These are phyloP conservation scores for Seison nebaliae DNA, from an alignment of 1,140 invertebrate genomes.

Conservation along the genomic window DNA sequence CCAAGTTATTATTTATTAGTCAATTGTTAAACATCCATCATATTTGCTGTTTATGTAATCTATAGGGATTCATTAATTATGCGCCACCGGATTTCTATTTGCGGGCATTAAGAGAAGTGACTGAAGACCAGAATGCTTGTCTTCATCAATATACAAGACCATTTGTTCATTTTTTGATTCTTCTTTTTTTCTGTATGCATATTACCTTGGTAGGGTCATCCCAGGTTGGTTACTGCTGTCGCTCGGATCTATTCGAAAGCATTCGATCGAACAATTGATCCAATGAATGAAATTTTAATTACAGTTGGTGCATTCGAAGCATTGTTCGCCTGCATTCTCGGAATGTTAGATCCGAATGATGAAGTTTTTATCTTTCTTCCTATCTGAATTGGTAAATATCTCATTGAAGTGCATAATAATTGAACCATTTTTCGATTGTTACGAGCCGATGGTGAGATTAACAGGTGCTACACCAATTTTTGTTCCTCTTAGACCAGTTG, in stretches of 20 bases:
- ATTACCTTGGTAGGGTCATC: slow-evolving; percentile 46
- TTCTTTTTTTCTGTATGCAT: neutral
- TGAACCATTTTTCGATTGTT: slow-evolving; percentile 92
- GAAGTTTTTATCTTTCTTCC: slow-evolving; percentile 36
- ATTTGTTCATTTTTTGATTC: slow-evolving; percentile 25
- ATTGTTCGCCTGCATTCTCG: slow-evolving; percentile 42
- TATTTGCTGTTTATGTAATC: neutral
- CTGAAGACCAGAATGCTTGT: slow-evolving; percentile 41
- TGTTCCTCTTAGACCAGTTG: slow-evolving; percentile 55
- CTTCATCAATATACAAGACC: slow-evolving; percentile 56
- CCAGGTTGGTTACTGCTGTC: slow-evolving; percentile 53
- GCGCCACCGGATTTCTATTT: slow-evolving; percentile 53
- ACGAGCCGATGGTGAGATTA: slow-evolving; percentile 64
- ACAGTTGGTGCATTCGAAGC: slow-evolving; percentile 71
- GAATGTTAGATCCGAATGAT: slow-evolving; percentile 49
- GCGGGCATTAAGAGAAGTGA: slow-evolving; percentile 42
- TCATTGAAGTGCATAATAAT: slow-evolving; percentile 50
- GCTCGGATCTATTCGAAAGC: slow-evolving; percentile 55
- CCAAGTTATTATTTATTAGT: slow-evolving; percentile 32
- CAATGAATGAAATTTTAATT: slow-evolving; percentile 54
- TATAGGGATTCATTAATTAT: slow-evolving; percentile 69
- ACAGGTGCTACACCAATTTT: slow-evolving; percentile 60
- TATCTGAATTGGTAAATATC: too few species aligned
- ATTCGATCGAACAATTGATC: slow-evolving; percentile 44
- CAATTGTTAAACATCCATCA: neutral